Evolutionary conservation across 1,140 invertebrate genomes (phyloP).

Genomic region (Drosophila melanica): DNA sequence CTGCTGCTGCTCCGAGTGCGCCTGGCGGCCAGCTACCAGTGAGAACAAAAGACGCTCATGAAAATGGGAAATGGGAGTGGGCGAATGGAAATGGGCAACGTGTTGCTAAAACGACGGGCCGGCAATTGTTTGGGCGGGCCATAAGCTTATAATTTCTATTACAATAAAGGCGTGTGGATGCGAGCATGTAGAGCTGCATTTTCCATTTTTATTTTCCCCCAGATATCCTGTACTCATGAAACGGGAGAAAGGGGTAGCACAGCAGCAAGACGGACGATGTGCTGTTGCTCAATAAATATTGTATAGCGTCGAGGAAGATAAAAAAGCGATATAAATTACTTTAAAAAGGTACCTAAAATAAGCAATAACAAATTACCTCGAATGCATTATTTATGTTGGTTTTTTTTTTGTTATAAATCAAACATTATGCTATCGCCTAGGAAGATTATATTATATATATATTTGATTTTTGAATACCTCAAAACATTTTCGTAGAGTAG

Average conservation of each 20-base stretch:
- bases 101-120: conserved; percentile 76
- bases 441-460: too few species aligned
- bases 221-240: conserved; percentile 4
- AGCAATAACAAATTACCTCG: too few species aligned
- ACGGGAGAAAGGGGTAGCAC: too few species aligned
- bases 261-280: too few species aligned
- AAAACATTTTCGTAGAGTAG: too few species aligned
- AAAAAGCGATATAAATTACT: not conserved
- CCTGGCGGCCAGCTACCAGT: conserved; percentile 7
- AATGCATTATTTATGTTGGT: too few species aligned
- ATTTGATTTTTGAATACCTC: too few species aligned
- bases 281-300: not conserved
- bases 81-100: conserved; percentile 65
- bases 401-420: too few species aligned
- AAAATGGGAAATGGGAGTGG: conserved; percentile 11
- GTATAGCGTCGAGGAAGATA: not conserved
- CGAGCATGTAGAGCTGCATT: conserved; percentile 39
- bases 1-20: conserved; percentile 1
- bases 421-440: not conserved
- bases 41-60: conserved; percentile 52
- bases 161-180: conserved; percentile 61
- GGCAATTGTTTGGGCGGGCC: conserved; percentile 45
- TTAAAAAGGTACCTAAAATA: not conserved
- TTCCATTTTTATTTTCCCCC: conserved; percentile 29
- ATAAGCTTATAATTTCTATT: conserved; percentile 78